Evolutionary conservation across 2,113 vertebrate species (phyloP).

Genomic region (Oncorhynchus kisutch): DNA sequence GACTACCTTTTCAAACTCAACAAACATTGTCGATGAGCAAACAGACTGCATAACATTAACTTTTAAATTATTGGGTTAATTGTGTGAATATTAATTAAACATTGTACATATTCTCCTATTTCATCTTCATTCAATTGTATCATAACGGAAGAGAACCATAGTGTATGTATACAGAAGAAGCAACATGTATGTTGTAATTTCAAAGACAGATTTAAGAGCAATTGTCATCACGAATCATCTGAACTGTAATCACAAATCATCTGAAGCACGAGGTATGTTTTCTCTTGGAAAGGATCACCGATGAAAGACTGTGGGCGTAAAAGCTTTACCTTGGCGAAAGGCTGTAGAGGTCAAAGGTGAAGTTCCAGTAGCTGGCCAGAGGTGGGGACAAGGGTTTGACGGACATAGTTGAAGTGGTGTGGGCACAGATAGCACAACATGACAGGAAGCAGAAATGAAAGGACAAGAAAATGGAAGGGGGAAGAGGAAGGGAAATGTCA

Average conservation of each 20-base stretch:
- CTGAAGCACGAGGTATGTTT: conserved; percentile 7
- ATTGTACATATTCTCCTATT: background rate
- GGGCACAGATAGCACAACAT: conserved; percentile 74
- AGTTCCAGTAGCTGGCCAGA: conserved; percentile 79
- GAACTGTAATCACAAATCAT: background rate
- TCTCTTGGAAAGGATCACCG: conserved; percentile 52
- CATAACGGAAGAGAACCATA: background rate
- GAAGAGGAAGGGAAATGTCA: conserved; percentile 67
- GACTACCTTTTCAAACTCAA: too few species aligned
- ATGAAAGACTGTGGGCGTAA: conserved; percentile 65
- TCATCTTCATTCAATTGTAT: background rate
- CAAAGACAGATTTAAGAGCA: background rate
- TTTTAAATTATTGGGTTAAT: background rate
- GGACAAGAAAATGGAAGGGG: conserved; percentile 56
- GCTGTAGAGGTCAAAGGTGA: conserved; percentile 79
- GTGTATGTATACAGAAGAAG: background rate
- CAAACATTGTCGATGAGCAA: too few species aligned
- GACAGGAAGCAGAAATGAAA: conserved; percentile 68
- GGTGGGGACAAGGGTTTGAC: conserved; percentile 80
- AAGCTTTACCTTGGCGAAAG: conserved; percentile 77
- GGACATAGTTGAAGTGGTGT: conserved; percentile 74
- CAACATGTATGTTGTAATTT: background rate
- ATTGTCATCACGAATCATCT: background rate
- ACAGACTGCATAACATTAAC: too few species aligned
- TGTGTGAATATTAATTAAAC: background rate